These are phyloP conservation scores for Cephus sareptanus DNA, from an alignment of 2,888 invertebrate genomes.

Conservation along the genomic window DNA sequence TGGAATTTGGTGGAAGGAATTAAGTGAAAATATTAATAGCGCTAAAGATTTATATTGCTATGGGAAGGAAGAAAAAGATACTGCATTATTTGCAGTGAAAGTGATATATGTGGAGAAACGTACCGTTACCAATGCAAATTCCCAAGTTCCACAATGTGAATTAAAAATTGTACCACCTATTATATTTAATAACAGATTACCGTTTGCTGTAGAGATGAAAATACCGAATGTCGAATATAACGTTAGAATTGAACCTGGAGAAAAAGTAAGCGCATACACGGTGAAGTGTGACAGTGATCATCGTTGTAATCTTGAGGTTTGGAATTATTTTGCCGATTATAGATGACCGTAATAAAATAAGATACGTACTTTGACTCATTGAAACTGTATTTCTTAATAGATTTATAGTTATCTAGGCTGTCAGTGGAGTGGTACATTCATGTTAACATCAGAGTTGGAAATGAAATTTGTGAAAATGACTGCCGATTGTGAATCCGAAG, in stretches of 20 bases:
- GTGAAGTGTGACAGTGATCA: constrained; percentile 73
- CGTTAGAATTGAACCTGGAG: constrained; percentile 78
- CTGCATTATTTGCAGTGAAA: constrained; percentile 76
- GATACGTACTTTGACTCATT: neutral
- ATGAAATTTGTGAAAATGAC: constrained; percentile 74
- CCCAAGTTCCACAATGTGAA: constrained; percentile 76
- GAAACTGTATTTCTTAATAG: constrained; percentile 47
- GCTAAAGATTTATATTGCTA: constrained; percentile 77
- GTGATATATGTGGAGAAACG: constrained; percentile 62
- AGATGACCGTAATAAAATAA: neutral
- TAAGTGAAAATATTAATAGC: constrained; percentile 75
- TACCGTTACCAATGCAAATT: constrained; percentile 46
- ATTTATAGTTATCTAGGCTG: constrained; percentile 74
- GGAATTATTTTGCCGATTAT: constrained; percentile 5
- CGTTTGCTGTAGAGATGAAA: constrained; percentile 76
- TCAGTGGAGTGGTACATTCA: constrained; percentile 79
- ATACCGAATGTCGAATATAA: constrained; percentile 67
- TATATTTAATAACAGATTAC: constrained; percentile 80
- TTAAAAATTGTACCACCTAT: constrained; percentile 80
- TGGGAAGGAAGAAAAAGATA: constrained; percentile 71
- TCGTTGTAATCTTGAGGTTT: constrained; percentile 64
- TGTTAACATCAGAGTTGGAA: constrained; percentile 74
- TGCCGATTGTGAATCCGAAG: constrained; percentile 76
- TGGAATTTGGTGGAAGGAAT: constrained; percentile 85
- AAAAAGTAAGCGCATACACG: constrained; percentile 76